Evolutionary conservation across 2,797 vertebrate species (phyloP), one percentile per base, ranked within the genome.

Genomic region (Caiman crocodilus): DNA sequence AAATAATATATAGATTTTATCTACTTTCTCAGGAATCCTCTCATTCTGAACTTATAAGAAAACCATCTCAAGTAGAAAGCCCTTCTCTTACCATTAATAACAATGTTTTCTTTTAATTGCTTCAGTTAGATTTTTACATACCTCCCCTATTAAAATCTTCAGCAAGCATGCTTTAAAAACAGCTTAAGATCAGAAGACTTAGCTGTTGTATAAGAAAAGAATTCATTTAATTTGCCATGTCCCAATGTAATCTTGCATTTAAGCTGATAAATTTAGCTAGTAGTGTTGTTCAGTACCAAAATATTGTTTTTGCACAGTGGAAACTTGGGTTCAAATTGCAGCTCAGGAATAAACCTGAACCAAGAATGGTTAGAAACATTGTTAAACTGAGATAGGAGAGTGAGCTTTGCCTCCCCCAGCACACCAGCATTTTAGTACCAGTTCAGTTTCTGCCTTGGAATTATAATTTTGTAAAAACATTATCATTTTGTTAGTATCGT

Each of bases 1-100:
- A 90, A 88, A 87, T 59, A 94, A 26, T 6, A 18, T 75, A 82
- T 84, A 2, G 26, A 74, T 93, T 94, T 96, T 75, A 25, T 57
- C 85, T 83, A 76, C 23, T 28, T 92, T 91, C 32, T n/a, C 18
- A 50, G 35, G 28, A n/a, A 64, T 77, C 17, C 78, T 65, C 28
- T 91, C 56, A 42, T 65, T 64, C 61, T 82, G 21, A 30, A 84
- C 6, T 1, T 83, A 63, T 60, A 58, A 76, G 84, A 90, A 82
- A 87, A 57, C 14, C 2, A 89, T 15, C 74, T 77, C 28, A 4
- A 75, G 67, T 58, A 61, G 21, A 30, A 83, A 85, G 77, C 57
- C 25, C 63, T 71, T 5, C 64, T 89, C 8, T 28, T 67, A 69
- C 0, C 82, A 60, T 12, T 1, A 12, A 35, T 79, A 60, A 21